A percentile compares a stretch with the other conserved stretches of the same genome.
Evolutionary conservation across 2,797 vertebrate genomes (phyloP).

Genomic region (Capromys pilorides): DNA sequence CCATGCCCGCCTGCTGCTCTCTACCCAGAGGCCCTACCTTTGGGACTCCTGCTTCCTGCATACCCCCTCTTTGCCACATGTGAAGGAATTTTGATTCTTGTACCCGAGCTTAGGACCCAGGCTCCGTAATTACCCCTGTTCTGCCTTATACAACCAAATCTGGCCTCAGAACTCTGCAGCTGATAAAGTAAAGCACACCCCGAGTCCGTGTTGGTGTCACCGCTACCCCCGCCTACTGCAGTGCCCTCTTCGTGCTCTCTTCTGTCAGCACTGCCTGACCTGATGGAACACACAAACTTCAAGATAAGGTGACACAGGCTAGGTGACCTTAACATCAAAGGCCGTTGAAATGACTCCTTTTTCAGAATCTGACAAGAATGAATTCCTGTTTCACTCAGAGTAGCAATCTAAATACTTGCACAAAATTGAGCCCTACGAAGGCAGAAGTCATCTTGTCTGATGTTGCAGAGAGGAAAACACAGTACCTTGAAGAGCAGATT

Average conservation of each 20-base stretch:
- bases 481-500: neutral
- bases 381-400: neutral
- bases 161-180: neutral
- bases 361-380: neutral
- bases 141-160: neutral
- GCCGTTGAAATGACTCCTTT: neutral
- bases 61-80: neutral
- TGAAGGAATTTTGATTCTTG: neutral
- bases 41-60: neutral
- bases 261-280: neutral
- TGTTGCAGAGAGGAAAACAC: neutral
- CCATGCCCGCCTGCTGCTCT: neutral
- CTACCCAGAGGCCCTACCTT: neutral
- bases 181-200: neutral
- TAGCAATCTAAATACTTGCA: neutral
- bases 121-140: neutral
- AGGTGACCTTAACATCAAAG: constrained; percentile 7
- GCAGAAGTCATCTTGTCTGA: neutral
- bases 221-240: too few species aligned
- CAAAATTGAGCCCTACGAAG: neutral
- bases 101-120: neutral
- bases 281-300: neutral
- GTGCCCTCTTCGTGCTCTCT: neutral
- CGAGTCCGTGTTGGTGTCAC: neutral
- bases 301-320: neutral